phyloP scores from a whole-genome alignment of 2,888 invertebrate species.

The Aphodius granarius region DNA sequence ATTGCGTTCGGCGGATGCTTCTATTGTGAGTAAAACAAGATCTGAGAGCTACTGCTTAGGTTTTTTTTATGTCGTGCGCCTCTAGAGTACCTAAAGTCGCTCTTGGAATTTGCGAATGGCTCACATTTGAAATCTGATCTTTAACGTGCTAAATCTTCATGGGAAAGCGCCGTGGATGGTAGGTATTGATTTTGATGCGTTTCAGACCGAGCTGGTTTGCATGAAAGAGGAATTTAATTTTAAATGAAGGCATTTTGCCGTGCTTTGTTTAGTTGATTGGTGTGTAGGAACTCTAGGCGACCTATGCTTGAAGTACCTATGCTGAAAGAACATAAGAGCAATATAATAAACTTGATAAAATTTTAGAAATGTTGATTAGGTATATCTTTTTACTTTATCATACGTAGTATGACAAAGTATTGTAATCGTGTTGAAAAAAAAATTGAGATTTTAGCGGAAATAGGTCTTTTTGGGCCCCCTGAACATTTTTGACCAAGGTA shows the following conservation, averaged over 20 bases:
- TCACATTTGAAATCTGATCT: constrained; percentile 9
- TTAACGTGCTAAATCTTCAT: constrained; percentile 5
- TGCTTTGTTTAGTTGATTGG: not conserved
- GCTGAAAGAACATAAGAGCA: too few species aligned
- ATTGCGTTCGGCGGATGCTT: constrained; percentile 30
- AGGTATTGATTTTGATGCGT: constrained; percentile 7
- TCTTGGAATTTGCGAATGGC: not conserved
- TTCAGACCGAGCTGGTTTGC: not conserved
- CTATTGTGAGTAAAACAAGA: constrained; percentile 3
- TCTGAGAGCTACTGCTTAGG: not conserved
- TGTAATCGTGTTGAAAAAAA: too few species aligned
- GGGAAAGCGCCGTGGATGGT: not conserved
- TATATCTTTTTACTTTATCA: too few species aligned
- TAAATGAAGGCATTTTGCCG: not conserved
- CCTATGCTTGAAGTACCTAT: too few species aligned
- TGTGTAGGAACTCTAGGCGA: too few species aligned
- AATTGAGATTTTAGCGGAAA: too few species aligned
- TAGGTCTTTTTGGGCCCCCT: too few species aligned
- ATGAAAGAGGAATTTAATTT: not conserved
- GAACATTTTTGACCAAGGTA: too few species aligned
- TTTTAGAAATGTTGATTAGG: too few species aligned
- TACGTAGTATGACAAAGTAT: too few species aligned
- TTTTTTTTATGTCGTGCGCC: not conserved
- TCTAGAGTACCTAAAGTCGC: constrained; percentile 4
- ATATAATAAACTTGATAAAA: too few species aligned